Evolutionary conservation across 2,797 vertebrate genomes (phyloP).

Genomic region (Hirundo rustica): DNA sequence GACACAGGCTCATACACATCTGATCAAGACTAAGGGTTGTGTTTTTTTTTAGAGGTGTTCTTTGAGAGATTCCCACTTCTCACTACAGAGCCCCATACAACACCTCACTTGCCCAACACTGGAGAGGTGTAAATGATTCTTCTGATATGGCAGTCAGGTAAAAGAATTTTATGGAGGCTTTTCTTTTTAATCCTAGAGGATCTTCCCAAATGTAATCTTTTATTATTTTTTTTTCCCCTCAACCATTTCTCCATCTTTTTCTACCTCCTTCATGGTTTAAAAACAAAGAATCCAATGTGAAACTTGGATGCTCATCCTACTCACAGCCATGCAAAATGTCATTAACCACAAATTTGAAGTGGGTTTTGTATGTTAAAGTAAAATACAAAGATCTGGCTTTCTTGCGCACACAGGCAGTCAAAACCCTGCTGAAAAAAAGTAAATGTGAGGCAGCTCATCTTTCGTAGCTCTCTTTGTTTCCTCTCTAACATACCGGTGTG

Average conservation of each 20-base stretch:
- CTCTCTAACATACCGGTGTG: background rate
- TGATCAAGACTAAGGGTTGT: background rate
- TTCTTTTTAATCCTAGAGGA: background rate
- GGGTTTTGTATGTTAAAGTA: background rate
- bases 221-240: fast-evolving
- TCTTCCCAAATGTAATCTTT: background rate
- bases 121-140: background rate
- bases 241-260: background rate
- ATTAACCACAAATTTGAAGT: background rate
- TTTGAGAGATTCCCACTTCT: background rate
- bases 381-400: background rate
- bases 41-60: background rate
- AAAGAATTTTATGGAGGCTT: background rate
- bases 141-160: background rate
- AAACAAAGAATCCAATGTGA: background rate
- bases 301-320: background rate
- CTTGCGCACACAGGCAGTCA: background rate
- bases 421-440: background rate
- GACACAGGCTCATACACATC: background rate
- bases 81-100: background rate
- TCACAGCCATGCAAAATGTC: background rate
- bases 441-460: background rate
- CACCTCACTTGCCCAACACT: background rate
- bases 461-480: background rate
- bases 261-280: background rate